Conservation (phyloP, 2,113 vertebrate genomes). For the Toxotes jaculatrix region DNA sequence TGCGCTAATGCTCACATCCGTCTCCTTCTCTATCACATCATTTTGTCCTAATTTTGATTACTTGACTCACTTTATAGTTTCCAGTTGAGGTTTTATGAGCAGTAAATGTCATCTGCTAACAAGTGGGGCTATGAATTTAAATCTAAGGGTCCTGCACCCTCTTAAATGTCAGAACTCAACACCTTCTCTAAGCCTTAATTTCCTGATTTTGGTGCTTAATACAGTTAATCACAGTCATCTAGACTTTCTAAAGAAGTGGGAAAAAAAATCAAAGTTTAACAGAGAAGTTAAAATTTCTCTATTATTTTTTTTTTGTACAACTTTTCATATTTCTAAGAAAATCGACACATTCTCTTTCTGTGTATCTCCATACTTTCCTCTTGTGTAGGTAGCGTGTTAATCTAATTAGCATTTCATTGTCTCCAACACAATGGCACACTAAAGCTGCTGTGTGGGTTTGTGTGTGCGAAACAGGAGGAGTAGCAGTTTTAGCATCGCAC, state of each 20-base stretch:
- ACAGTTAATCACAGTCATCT: too few relatives aligned
- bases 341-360: background rate
- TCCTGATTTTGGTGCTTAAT: background rate
- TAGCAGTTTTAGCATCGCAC: constrained; percentile 24
- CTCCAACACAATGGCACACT: background rate
- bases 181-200: background rate
- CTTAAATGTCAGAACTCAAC: constrained; percentile 46
- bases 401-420: constrained; percentile 34
- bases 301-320: background rate
- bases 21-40: constrained; percentile 39
- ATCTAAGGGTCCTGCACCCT: constrained; percentile 4
- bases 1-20: constrained; percentile 25
- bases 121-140: constrained; percentile 21
- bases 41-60: constrained; percentile 43
- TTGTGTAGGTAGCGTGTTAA: constrained; percentile 3
- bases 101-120: constrained; percentile 49
- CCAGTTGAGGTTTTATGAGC: constrained; percentile 10
- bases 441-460: constrained; percentile 4
- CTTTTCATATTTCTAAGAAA: background rate
- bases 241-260: too few relatives aligned
- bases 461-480: background rate
- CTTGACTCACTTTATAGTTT: constrained; percentile 25
- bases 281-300: background rate
- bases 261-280: too few relatives aligned
- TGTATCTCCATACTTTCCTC: background rate